Base-by-base conservation (phyloP, 1,140 invertebrate genomes). In the Oreohelix idahoensis region DNA sequence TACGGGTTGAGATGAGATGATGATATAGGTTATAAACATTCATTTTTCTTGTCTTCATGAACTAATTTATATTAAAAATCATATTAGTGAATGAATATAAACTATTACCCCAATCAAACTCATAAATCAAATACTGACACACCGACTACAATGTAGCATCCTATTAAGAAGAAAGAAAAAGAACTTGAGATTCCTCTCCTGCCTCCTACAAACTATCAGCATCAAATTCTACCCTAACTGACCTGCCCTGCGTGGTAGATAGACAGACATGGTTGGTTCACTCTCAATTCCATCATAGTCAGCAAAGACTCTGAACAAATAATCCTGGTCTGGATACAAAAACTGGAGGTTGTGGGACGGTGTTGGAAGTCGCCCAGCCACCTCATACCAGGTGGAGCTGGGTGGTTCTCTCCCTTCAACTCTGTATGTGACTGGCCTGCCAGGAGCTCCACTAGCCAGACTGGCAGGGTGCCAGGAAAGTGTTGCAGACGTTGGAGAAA, bases 321-420 rank as follows among this genome's bases (percentile, higher is more conserved):
- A 92, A 51, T 92, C 91, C 38, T 86, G 77, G 81, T 92, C 90
- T 32, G 91, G 89, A 88, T 97, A 96, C 0, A 98, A 93, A 90
- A 89, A 90, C 29, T 86, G 87, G 26, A 92, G 80, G 20, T 79
- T 85, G 84, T 86, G 86, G n/a, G 78, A 84, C 8, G 85, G 84
- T 49, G 66, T 17, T 29, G 83, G 75, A 38, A 90, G 69, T 23
- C 85, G 76, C 15, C 83, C 70, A 20, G 86, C 84, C 13, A 91
- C 53, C 20, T 83, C 73, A n/a, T 39, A 70, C 90, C 90, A 91
- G 29, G 76, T n/a, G n/a, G 85, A 83, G 73, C 86, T 87, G 11
- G 90, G 89, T 23, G 89, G 87, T n/a, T 89, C 88, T 70, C 87
- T 85, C 70, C 87, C 81, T 81, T 89, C 89, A 17, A 90, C 79